A percentile compares a stretch with the other conserved stretches of the same genome.
phyloP scores from a whole-genome alignment of 2,888 invertebrate species.

The Tupiocoris notatus region DNA sequence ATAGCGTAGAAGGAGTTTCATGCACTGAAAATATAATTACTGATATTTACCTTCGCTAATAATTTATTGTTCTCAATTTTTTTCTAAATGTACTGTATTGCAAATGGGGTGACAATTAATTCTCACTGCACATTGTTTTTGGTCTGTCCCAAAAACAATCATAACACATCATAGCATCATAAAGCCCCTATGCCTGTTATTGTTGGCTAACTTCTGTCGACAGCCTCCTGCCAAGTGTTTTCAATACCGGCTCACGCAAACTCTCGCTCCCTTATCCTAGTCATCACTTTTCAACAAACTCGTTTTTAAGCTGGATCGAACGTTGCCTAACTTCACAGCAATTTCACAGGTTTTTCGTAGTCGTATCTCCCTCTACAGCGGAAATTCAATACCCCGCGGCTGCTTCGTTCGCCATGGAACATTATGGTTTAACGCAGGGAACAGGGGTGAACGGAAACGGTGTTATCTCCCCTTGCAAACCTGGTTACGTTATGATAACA shows the following conservation, averaged over 20 bases:
- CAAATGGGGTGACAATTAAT: too few relatives aligned
- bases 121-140: too few relatives aligned
- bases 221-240: neutral
- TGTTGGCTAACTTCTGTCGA: neutral
- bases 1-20: too few relatives aligned
- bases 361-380: neutral
- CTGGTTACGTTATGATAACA: neutral
- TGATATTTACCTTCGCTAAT: too few relatives aligned
- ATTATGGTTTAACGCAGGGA: neutral
- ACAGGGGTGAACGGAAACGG: neutral
- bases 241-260: neutral
- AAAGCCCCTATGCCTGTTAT: neutral
- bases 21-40: too few relatives aligned
- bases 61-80: too few relatives aligned
- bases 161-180: neutral
- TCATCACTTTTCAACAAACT: too few relatives aligned
- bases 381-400: neutral
- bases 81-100: too few relatives aligned
- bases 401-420: neutral
- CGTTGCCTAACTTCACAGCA: neutral
- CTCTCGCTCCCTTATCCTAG: neutral
- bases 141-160: too few relatives aligned
- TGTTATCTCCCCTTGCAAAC: neutral
- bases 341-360: neutral
- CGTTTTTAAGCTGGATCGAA: neutral